Conservation (phyloP, 2,888 invertebrate species). For the Erebia palarica region DNA sequence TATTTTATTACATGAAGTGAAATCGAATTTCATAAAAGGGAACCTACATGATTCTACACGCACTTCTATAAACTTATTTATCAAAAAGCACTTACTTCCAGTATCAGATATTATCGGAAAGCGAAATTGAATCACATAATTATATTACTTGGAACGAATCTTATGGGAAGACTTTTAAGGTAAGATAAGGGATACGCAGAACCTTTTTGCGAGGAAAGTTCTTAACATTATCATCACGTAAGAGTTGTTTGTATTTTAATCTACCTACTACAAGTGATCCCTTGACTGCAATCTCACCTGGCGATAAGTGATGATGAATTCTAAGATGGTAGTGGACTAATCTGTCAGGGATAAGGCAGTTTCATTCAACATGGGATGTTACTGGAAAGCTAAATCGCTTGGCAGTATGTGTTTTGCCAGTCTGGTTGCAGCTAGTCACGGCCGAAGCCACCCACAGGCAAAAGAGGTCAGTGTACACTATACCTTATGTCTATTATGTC, state of each 20-base stretch:
- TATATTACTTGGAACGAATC: constrained; percentile 10
- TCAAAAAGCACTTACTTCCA: not conserved
- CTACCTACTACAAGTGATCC: too few species aligned
- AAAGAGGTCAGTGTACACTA: constrained; percentile 3
- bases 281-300: too few species aligned
- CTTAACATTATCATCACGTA: constrained; percentile 13
- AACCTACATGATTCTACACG: not conserved
- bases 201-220: constrained; percentile 11
- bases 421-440: too few species aligned
- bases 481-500: constrained; percentile 13
- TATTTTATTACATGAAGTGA: not conserved
- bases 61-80: not conserved
- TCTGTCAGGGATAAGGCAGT: too few species aligned
- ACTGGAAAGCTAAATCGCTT: too few species aligned
- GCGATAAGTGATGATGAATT: too few species aligned
- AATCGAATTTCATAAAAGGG: not conserved
- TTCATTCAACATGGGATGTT: too few species aligned
- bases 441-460: too few species aligned
- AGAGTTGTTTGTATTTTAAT: not conserved
- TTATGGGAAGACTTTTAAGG: constrained; percentile 1
- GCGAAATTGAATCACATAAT: constrained; percentile 1
- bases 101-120: not conserved
- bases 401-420: too few species aligned
- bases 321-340: too few species aligned
- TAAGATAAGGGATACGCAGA: not conserved